Conservation (phyloP, 2,797 vertebrate species). For the Pseudochromis fuscus region DNA sequence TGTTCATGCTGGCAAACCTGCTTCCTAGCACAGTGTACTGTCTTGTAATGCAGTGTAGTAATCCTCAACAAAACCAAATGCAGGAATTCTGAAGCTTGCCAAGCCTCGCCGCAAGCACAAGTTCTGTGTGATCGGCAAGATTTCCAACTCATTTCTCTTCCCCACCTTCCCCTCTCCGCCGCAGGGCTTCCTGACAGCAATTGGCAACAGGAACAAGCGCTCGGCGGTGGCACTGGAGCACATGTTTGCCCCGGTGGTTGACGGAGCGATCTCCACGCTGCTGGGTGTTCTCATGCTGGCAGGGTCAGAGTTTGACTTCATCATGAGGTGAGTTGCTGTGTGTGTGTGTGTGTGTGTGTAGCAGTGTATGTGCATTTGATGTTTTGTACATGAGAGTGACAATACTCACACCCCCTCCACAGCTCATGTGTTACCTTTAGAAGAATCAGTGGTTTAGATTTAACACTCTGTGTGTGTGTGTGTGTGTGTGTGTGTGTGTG, state of each 20-base stretch:
- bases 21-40: slow-evolving; percentile 21
- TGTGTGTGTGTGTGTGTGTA: slow-evolving; percentile 22
- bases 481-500: not conserved
- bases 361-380: not conserved
- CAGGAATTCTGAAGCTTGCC: slow-evolving; percentile 60
- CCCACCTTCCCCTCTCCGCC: slow-evolving; percentile 26
- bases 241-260: slow-evolving; percentile 97
- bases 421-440: slow-evolving; percentile 55
- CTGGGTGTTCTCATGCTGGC: slow-evolving; percentile 97
- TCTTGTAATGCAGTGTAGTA: slow-evolving; percentile 49
- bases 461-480: slow-evolving; percentile 1
- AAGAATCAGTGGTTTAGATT: slow-evolving; percentile 61
- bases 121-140: slow-evolving; percentile 72
- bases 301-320: slow-evolving; percentile 98
- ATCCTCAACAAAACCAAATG: slow-evolving; percentile 63
- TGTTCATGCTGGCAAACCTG: slow-evolving; percentile 46
- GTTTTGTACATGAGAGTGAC: slow-evolving; percentile 5
- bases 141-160: slow-evolving; percentile 72
- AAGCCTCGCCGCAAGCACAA: slow-evolving; percentile 60
- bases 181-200: slow-evolving; percentile 95
- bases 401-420: not conserved
- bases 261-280: slow-evolving; percentile 95
- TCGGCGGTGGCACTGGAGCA: slow-evolving; percentile 91
- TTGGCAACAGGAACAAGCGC: slow-evolving; percentile 92
- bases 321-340: slow-evolving; percentile 89